Evolutionary conservation across 1,140 invertebrate species (phyloP), one percentile per base, ranked within the genome.

Genomic region (Drosophila repleta): DNA sequence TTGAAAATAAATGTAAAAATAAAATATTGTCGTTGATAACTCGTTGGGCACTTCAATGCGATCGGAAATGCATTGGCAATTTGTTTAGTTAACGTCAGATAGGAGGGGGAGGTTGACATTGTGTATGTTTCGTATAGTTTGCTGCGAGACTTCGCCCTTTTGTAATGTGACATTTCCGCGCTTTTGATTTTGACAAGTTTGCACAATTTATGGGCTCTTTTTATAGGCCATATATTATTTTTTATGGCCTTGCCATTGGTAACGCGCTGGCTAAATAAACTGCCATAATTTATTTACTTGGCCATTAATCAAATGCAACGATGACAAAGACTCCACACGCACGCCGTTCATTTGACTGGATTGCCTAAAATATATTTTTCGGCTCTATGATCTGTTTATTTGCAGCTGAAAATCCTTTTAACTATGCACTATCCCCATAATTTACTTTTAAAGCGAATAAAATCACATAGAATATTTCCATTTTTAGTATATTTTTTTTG

Each of bases 151-250:
- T 18, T 57, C 37, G 39, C 51, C 21, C 52, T 46, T 21, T 29
- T 13, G 21, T 69, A 74, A 84, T 74, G 56, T 72, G 77, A 77
- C 82, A 81, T 81, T 85, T 85, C 74, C 81, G 76, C 46, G 57
- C 56, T 29, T 79, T 78, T 85, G 77, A 65, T 69, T 85, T 68
- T 87, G 77, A 85, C 69, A 81, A 75, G 65, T 78, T 77, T 65
- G 55, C 37, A 41, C 41, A 85, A 85, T 80, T 72, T 80, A 85
- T 82, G 70, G 41, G n/a, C 49, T 29, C 21, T 56, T 41, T 46
- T 79, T 74, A 60, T 83, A 51, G 72, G 63, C 69, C 52, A 74
- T 80, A 52, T 56, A 76, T 79, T 53, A 46, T 41, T 69, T 63
- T 63, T 69, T 76, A 57, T 64, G 52, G 56, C 49, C 49, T 55